These are phyloP conservation scores for Clavelina lepadiformis DNA, from an alignment of 23 tunicate genomes.

Conservation along the genomic window DNA sequence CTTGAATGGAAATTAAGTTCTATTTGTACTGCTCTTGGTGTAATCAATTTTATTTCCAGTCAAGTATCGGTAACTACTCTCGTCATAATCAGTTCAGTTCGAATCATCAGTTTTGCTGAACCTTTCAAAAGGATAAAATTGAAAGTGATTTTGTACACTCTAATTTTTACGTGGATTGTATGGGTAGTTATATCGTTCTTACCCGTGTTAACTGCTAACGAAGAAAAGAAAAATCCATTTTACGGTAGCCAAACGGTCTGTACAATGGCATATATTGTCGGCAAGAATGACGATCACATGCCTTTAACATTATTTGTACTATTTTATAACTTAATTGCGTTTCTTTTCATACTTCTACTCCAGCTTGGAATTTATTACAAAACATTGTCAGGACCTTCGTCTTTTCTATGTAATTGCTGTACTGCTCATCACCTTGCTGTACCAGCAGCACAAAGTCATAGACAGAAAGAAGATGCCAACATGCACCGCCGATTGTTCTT, in stretches of 20 bases:
- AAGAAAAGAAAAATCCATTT: too few species aligned
- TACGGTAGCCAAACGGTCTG: too few species aligned
- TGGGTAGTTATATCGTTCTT: background rate
- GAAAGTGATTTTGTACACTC: background rate
- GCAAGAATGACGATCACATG: too few species aligned
- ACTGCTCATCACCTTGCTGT: too few species aligned
- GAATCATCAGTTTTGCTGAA: constrained; percentile 4
- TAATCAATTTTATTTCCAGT: constrained; percentile 18
- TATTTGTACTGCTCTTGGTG: constrained; percentile 1
- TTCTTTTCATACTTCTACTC: constrained; percentile 6
- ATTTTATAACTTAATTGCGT: background rate
- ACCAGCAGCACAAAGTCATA: too few species aligned
- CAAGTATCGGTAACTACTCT: constrained; percentile 26
- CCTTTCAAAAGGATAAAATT: constrained; percentile 11
- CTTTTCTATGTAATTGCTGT: too few species aligned
- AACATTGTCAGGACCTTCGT: too few species aligned
- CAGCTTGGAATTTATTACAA: constrained; percentile 11
- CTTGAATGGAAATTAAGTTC: too few species aligned
- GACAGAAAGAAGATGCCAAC: constrained; percentile 5
- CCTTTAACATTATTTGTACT: constrained; percentile 5
- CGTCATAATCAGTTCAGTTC: background rate
- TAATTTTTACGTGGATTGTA: constrained; percentile 13
- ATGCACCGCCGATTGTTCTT: constrained; percentile 29
- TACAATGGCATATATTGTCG: too few species aligned
- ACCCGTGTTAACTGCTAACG: background rate